Percentiles rank a stretch among this genome's conserved stretches.
Evolutionary conservation across 35 echinoderm and acorn worm genomes (phyloP).

Genomic region (Apostichopus parvimensis): DNA sequence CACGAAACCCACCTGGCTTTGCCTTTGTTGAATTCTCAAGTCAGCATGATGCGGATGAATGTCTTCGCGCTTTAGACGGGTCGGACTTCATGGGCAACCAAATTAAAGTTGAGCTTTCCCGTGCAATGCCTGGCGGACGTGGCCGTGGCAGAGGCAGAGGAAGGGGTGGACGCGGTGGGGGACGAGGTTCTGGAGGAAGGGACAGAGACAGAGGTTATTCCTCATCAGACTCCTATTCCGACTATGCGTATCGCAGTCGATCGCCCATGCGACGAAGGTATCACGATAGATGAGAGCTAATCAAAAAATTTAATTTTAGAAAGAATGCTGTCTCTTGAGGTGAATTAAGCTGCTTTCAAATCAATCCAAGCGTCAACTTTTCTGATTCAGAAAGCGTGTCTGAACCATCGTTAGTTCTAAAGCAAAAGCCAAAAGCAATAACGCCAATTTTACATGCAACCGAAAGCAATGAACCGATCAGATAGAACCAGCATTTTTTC

Average conservation of each 20-base stretch:
- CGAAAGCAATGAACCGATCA: slow-evolving; percentile 1
- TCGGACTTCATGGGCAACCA: slow-evolving; percentile 61
- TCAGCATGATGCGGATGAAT: slow-evolving; percentile 75
- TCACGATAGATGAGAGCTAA: slow-evolving; percentile 57
- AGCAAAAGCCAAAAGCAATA: not conserved
- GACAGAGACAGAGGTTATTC: slow-evolving; percentile 57
- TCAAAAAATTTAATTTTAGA: not conserved
- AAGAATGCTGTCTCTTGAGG: slow-evolving; percentile 20
- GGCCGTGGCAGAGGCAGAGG: slow-evolving; percentile 72
- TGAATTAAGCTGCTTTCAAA: slow-evolving; percentile 1
- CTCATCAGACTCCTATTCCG: slow-evolving; percentile 68
- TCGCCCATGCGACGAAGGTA: slow-evolving; percentile 98
- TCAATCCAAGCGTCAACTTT: not conserved
- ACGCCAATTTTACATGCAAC: not conserved
- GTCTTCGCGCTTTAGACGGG: slow-evolving; percentile 77
- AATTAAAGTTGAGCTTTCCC: slow-evolving; percentile 93
- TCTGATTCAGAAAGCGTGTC: not conserved
- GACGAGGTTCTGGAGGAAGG: slow-evolving; percentile 59
- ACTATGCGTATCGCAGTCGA: slow-evolving; percentile 91
- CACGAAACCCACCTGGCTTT: slow-evolving; percentile 95
- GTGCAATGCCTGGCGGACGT: slow-evolving; percentile 62
- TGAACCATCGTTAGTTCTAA: not conserved
- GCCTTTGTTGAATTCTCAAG: slow-evolving; percentile 90
- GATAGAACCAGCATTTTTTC: slow-evolving; percentile 22
- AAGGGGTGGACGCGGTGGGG: slow-evolving; percentile 57